These are phyloP conservation scores for Microcebus lehilahytsara DNA, from an alignment of 2,113 vertebrate species.

Conservation along the genomic window DNA sequence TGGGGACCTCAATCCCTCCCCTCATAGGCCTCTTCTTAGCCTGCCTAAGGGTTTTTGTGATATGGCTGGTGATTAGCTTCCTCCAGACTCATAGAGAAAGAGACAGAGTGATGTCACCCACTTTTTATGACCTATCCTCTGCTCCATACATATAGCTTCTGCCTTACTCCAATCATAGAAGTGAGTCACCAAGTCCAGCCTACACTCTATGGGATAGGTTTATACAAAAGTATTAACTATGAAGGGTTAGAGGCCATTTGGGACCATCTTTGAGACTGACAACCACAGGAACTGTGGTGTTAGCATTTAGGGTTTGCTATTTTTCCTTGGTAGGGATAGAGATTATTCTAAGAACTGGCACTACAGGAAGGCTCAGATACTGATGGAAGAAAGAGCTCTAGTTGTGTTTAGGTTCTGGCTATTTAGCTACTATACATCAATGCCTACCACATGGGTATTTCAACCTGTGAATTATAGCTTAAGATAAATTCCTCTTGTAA, in stretches of 20 bases:
- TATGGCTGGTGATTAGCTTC: not conserved
- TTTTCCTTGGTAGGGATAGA: not conserved
- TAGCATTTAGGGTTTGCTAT: not conserved
- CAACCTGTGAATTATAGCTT: not conserved
- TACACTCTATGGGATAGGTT: accelerated
- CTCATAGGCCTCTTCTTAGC: not conserved
- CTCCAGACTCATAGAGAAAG: not conserved
- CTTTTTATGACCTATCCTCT: not conserved
- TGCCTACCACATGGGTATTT: not conserved
- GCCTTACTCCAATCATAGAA: not conserved
- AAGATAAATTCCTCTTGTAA: not conserved
- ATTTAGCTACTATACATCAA: not conserved
- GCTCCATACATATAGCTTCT: not conserved
- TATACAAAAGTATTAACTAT: not conserved
- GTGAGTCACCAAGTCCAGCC: not conserved
- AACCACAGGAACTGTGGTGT: not conserved
- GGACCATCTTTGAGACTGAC: accelerated
- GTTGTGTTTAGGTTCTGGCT: no score
- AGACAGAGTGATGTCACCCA: not conserved
- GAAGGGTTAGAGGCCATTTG: accelerated
- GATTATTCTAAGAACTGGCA: not conserved
- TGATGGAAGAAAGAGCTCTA: not conserved
- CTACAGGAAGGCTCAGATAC: not conserved
- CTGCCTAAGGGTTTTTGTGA: no score
- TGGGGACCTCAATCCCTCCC: not conserved